phyloP scores from a whole-genome alignment of 2,888 invertebrate species.

The Machimus atricapillus region DNA sequence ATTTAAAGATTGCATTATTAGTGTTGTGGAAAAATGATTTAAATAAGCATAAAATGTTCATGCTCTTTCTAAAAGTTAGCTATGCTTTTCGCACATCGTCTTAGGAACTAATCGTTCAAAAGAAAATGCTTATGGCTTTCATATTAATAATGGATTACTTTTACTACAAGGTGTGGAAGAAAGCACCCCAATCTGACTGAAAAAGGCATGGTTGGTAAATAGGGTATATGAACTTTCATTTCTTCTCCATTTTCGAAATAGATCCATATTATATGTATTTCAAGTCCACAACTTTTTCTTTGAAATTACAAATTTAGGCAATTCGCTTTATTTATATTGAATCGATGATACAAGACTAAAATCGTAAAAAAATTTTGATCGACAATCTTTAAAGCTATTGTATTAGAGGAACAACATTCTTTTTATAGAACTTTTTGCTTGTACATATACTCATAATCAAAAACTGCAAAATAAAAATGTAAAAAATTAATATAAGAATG shows the following conservation, averaged over 20 bases:
- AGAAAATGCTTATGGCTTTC: not conserved
- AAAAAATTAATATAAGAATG: no score
- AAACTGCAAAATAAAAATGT: no score
- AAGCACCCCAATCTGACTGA: no score
- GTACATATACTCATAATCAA: no score
- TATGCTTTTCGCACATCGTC: not conserved
- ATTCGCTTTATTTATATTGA: not conserved
- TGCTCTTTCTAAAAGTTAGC: not conserved
- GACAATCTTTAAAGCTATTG: not conserved
- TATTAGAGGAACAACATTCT: no score
- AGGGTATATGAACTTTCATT: no score
- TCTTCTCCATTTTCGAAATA: no score
- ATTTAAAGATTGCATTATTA: no score
- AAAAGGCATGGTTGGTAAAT: no score
- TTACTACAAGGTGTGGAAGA: not conserved
- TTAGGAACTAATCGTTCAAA: not conserved
- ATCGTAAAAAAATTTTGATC: not conserved
- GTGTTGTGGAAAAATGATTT: not conserved
- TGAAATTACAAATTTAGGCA: no score
- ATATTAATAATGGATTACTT: not conserved
- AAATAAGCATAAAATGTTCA: not conserved
- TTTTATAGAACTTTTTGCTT: no score
- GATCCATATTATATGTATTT: no score
- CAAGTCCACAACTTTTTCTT: not conserved
- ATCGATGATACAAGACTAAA: not conserved